phyloP scores from a whole-genome alignment of 2,888 invertebrate genomes.

The Eudasyphora cyanicolor region DNA sequence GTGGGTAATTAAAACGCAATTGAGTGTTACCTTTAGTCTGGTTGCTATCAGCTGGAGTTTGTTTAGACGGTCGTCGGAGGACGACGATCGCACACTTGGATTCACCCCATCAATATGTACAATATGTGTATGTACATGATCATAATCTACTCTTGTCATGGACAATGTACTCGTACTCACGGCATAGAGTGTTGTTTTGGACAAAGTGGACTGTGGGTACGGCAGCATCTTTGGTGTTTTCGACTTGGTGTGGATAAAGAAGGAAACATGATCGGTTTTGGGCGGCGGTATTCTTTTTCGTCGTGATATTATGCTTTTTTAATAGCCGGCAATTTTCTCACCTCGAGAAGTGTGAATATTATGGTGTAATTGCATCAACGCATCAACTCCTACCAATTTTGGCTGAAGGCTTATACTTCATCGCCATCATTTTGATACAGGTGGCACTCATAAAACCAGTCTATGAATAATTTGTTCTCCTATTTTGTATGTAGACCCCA shows the following conservation, averaged over 20 bases:
- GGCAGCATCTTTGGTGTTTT: constrained; percentile 45
- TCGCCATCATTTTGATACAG: constrained; percentile 30
- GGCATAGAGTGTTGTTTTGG: background rate
- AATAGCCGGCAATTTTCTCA: constrained; percentile 81
- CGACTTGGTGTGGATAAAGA: constrained; percentile 6
- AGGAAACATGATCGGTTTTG: constrained; percentile 49
- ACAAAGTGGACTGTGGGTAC: background rate
- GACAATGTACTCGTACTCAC: constrained; percentile 5
- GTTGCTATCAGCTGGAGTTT: background rate
- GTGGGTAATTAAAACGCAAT: constrained; percentile 2
- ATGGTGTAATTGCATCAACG: constrained; percentile 80
- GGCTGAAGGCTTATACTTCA: constrained; percentile 69
- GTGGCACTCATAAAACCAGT: background rate
- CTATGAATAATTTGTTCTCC: too few relatives aligned
- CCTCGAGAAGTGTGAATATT: constrained; percentile 81
- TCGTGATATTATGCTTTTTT: constrained; percentile 80
- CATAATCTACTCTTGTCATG: constrained; percentile 9
- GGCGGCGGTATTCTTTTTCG: constrained; percentile 47
- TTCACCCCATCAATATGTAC: background rate
- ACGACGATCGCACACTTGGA: constrained; percentile 16
- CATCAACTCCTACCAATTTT: constrained; percentile 80
- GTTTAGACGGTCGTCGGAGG: background rate
- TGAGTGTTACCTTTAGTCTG: constrained; percentile 13
- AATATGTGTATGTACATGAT: too few relatives aligned
- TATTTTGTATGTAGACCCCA: too few relatives aligned